A percentile compares a stretch with the other conserved stretches of the same genome.
Evolutionary conservation across 2,113 vertebrate genomes (phyloP).

Genomic region (Bolborhynchus lineola): DNA sequence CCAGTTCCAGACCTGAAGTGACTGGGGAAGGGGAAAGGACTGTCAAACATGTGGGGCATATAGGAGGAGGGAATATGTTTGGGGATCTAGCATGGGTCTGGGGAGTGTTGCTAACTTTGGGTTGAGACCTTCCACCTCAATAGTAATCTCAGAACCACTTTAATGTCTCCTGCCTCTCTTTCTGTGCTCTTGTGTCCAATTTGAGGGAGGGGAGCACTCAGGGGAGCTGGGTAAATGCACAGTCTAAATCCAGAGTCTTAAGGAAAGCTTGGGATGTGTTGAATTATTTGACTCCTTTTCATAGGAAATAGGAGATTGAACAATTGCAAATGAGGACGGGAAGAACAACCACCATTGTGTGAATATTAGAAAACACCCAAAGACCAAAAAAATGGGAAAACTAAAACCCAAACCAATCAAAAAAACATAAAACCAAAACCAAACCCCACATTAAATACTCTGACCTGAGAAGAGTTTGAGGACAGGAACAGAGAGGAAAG

Average conservation of each 20-base stretch:
- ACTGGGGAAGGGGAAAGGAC: not conserved
- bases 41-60: fast-evolving
- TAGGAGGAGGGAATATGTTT: not conserved
- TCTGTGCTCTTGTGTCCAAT: not conserved
- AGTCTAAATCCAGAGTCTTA: not conserved
- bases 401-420: no score
- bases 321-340: not conserved
- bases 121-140: not conserved
- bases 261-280: not conserved
- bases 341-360: not conserved
- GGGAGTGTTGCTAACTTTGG: not conserved
- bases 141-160: not conserved
- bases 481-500: not conserved
- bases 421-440: not conserved
- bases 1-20: not conserved
- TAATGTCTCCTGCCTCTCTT: not conserved
- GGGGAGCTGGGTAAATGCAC: not conserved
- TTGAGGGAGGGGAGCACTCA: not conserved
- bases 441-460: not conserved
- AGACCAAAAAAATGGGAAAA: not conserved
- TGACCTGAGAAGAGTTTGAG: not conserved
- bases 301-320: not conserved
- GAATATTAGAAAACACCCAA: not conserved
- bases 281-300: not conserved
- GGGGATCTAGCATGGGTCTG: not conserved